Conservation (phyloP, 2,113 vertebrate genomes). For the Platysternon megacephalum region DNA sequence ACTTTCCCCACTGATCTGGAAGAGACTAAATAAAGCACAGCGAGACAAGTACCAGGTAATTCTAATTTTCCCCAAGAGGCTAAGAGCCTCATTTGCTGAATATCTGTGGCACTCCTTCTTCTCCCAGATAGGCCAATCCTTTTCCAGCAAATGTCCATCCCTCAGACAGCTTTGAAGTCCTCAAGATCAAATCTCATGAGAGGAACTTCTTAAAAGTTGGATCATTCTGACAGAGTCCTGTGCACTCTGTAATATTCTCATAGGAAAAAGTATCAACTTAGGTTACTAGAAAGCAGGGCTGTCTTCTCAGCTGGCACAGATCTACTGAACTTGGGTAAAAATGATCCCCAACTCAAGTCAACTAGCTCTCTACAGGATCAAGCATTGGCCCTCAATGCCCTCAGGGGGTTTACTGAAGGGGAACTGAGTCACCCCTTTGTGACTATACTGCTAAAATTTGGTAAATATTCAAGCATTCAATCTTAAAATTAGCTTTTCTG, state of each 20-base stretch:
- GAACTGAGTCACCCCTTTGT: background rate
- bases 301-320: background rate
- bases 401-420: background rate
- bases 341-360: background rate
- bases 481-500: background rate
- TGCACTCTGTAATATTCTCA: background rate
- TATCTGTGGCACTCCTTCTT: background rate
- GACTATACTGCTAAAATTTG: background rate
- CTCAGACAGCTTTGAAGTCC: background rate
- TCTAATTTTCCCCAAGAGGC: background rate
- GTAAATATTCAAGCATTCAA: background rate
- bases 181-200: background rate
- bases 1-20: slow-evolving; percentile 30
- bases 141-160: background rate
- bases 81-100: background rate
- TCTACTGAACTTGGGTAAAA: background rate
- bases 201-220: background rate
- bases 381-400: background rate
- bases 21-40: background rate
- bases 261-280: background rate
- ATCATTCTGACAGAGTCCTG: background rate
- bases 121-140: background rate
- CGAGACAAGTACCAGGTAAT: slow-evolving; percentile 34
- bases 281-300: background rate
- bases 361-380: background rate